Conservation (phyloP, 2,113 vertebrate species). For the Physeter macrocephalus region DNA sequence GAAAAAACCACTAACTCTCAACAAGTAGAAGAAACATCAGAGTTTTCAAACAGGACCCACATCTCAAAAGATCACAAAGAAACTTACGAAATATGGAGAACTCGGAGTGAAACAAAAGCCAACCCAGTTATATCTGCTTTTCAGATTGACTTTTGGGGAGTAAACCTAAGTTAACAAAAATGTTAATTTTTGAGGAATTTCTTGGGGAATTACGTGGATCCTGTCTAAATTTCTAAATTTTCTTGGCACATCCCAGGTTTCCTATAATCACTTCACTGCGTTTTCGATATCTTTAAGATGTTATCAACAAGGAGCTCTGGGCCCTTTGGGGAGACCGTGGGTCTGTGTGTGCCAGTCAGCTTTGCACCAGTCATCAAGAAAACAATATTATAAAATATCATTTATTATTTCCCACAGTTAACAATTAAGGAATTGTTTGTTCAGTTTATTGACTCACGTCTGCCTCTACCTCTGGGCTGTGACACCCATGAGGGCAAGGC, state of each 20-base stretch:
- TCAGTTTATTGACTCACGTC: accelerated
- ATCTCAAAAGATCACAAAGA: neutral
- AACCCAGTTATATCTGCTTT: neutral
- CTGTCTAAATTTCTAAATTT: neutral
- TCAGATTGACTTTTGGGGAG: neutral
- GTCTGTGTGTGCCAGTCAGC: too few relatives aligned
- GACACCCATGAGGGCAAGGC: neutral
- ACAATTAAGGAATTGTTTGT: neutral
- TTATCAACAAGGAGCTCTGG: neutral
- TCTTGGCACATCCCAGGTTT: neutral
- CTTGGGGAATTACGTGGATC: neutral
- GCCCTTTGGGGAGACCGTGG: accelerated
- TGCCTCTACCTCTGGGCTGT: neutral
- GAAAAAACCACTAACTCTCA: neutral
- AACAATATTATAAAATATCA: accelerated
- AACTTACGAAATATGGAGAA: neutral
- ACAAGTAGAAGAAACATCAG: neutral
- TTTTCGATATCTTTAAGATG: neutral
- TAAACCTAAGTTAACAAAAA: neutral
- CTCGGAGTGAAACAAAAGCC: neutral
- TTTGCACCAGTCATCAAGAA: neutral
- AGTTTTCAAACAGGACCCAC: neutral
- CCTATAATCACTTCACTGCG: neutral
- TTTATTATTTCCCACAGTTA: too few relatives aligned
- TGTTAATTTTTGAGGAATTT: neutral